Percentiles rank a stretch among this genome's conserved stretches.
These are phyloP conservation scores for Vombatus ursinus DNA, from an alignment of 2,113 vertebrate species.

Conservation along the genomic window DNA sequence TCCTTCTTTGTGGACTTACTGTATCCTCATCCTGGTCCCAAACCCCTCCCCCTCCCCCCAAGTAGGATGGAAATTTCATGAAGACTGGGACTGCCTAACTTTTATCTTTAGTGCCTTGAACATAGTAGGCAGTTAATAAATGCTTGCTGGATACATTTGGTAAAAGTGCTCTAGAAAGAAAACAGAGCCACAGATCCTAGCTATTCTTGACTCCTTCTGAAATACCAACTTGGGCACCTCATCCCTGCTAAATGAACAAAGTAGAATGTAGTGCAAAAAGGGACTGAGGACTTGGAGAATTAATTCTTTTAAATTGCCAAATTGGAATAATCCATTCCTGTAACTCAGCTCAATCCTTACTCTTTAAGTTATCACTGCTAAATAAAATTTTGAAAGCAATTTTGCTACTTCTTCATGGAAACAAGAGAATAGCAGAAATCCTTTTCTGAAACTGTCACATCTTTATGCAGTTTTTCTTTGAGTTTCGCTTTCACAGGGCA, in stretches of 20 bases:
- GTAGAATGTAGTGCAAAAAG: background rate
- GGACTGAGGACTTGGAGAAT: slow-evolving; percentile 23
- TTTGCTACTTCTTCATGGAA: slow-evolving; percentile 73
- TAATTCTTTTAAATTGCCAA: slow-evolving; percentile 50
- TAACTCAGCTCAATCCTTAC: slow-evolving; percentile 55
- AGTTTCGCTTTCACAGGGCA: slow-evolving; percentile 79
- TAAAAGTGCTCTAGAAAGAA: background rate
- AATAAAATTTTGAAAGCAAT: slow-evolving; percentile 71
- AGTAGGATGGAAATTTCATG: background rate
- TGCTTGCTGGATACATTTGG: background rate
- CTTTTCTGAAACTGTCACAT: slow-evolving; percentile 72
- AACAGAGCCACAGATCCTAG: background rate
- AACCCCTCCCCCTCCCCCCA: background rate
- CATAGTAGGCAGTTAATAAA: background rate
- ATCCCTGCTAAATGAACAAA: background rate
- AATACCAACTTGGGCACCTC: background rate
- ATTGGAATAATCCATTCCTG: slow-evolving; percentile 49
- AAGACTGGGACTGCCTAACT: background rate
- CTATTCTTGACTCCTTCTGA: background rate
- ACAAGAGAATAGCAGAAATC: slow-evolving; percentile 71
- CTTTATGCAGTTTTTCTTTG: slow-evolving; percentile 79
- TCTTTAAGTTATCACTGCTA: slow-evolving; percentile 68
- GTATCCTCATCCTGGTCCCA: background rate
- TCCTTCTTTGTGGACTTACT: background rate
- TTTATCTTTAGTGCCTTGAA: background rate